Base-by-base conservation (phyloP, 1,140 invertebrate species). In the Dreissena rostriformis region DNA sequence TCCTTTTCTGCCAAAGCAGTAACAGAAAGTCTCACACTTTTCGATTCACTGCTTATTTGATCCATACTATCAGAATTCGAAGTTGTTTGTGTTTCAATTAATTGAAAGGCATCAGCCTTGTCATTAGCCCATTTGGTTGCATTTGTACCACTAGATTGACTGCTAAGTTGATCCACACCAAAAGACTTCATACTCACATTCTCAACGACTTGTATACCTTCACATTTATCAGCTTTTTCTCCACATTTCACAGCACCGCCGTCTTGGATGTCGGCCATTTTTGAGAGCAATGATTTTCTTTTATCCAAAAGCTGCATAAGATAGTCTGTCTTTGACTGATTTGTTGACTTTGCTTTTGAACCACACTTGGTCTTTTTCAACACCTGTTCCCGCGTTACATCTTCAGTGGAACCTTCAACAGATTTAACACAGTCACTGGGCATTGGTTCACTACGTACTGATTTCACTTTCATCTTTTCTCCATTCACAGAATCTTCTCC, bases 221-320 rank as follows among this genome's bases (percentile, higher is more conserved):
- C 39, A 39, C 39, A 39, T 29, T 28, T 51, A 5, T 5, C 26
- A n/a, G 26, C 26, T 71, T 71, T 14, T 29, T 71, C 57, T n/a
- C 11, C 57, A 61, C 17, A 24, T 61, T 61, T 61, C 12, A 11
- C 57, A 70, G 29, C 67, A n/a, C 29, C 67, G 22, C n/a, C 22
- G 0, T 22, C 39, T 51, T 79, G 65, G 26, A 52, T 49, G 49
- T 84, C 74, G 15, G 52, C 82, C 82, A 84, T 77, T 65, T 84
- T 77, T 51, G 28, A 26, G 12, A 84, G 51, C 5, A 84, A 49
- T 29, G 73, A 24, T 71, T 84, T 84, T 49, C 66, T 84, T 65
- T 70, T 84, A 53, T 84, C 66, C 19, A 84, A 55, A 26, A 84
- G 65, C 51, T 84, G 65, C 82, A 84, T 84, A 63, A 84, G 51